Percentiles rank a stretch among this genome's conserved stretches.
phyloP scores from a whole-genome alignment of 2,888 invertebrate genomes.

The Xylocampa areola region DNA sequence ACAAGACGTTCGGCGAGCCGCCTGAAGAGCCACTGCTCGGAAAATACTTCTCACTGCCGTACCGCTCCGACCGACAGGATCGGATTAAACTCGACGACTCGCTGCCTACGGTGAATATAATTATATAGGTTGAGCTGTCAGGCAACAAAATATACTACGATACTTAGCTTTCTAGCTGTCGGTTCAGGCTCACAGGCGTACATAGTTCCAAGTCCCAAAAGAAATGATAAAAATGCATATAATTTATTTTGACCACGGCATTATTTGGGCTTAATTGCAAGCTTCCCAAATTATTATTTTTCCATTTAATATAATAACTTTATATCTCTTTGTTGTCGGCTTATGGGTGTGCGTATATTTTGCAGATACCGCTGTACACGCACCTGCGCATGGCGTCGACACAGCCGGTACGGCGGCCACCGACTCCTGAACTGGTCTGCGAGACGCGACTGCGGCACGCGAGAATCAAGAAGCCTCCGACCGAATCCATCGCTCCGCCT shows the following conservation, averaged over 20 bases:
- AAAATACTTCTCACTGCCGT: conserved; percentile 88
- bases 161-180: too few relatives aligned
- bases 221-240: too few relatives aligned
- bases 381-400: conserved; percentile 91
- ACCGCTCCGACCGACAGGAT: conserved; percentile 83
- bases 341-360: too few relatives aligned
- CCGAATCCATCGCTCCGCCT: conserved; percentile 15
- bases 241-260: too few relatives aligned
- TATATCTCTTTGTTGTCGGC: background rate
- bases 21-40: conserved; percentile 90
- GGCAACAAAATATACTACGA: too few relatives aligned
- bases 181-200: too few relatives aligned
- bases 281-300: too few relatives aligned
- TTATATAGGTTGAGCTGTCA: too few relatives aligned
- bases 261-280: too few relatives aligned
- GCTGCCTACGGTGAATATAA: conserved; percentile 81
- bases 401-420: conserved; percentile 87
- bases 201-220: too few relatives aligned
- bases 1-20: conserved; percentile 87
- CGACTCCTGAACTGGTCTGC: conserved; percentile 88
- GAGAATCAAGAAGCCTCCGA: conserved; percentile 49
- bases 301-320: background rate
- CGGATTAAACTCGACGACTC: conserved; percentile 90
- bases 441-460: conserved; percentile 75
- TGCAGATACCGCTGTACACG: conserved; percentile 92